Conservation (phyloP, 2,797 vertebrate species). For the Denticeps clupeoides region DNA sequence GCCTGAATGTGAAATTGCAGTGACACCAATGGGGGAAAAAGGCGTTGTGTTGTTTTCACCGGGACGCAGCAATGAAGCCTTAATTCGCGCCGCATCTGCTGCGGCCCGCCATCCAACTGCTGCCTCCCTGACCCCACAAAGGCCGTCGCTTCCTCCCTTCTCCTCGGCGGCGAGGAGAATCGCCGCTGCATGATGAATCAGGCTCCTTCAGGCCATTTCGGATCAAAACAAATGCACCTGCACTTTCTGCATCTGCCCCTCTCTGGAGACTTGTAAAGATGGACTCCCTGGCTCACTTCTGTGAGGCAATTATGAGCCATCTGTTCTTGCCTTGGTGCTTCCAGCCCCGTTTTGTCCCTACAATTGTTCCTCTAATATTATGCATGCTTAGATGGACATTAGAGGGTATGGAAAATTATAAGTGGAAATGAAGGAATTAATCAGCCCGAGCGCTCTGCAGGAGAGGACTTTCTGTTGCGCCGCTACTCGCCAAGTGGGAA, state of each 20-base stretch:
- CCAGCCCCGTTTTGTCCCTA: constrained; percentile 74
- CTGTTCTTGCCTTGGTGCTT: constrained; percentile 71
- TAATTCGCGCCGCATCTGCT: constrained; percentile 53
- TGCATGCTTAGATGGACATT: constrained; percentile 34
- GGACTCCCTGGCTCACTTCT: constrained; percentile 74
- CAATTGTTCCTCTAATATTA: constrained; percentile 73
- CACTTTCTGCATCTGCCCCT: constrained; percentile 66
- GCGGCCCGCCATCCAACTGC: constrained; percentile 22
- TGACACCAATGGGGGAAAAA: constrained; percentile 18
- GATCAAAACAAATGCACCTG: constrained; percentile 76
- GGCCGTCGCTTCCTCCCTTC: too few species aligned
- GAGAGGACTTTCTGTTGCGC: too few species aligned
- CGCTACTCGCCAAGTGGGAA: too few species aligned
- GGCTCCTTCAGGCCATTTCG: constrained; percentile 62
- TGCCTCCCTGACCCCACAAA: constrained; percentile 25
- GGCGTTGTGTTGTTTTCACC: constrained; percentile 21
- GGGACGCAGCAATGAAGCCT: constrained; percentile 31
- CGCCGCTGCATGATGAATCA: too few species aligned
- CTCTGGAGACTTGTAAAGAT: constrained; percentile 73
- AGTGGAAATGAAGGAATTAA: constrained; percentile 6
- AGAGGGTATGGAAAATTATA: constrained; percentile 4
- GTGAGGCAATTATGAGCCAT: constrained; percentile 74
- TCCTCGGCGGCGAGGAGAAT: too few species aligned
- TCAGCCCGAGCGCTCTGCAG: too few species aligned
- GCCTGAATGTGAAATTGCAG: constrained; percentile 21